These are phyloP conservation scores for Pimpla rufipes DNA, from an alignment of 2,888 invertebrate species.

Conservation along the genomic window DNA sequence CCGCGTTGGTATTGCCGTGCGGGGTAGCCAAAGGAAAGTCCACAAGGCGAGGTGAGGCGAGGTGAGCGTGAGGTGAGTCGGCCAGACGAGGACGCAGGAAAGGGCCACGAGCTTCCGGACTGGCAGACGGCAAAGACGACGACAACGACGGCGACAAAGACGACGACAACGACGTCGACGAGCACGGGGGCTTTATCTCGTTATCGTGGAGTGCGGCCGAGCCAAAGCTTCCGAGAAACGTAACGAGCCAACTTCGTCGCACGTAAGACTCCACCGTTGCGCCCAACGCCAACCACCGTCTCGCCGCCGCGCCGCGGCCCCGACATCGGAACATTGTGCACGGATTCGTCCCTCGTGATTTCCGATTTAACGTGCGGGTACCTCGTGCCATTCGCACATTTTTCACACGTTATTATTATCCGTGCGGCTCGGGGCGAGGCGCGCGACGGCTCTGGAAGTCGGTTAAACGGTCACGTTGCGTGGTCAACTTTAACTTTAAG, in stretches of 20 bases:
- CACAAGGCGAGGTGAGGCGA: slow-evolving; percentile 29
- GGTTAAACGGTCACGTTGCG: background rate
- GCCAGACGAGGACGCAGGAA: slow-evolving; percentile 23
- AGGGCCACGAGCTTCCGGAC: slow-evolving; percentile 63
- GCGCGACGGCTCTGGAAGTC: background rate
- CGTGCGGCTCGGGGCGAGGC: background rate
- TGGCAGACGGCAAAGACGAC: slow-evolving; percentile 70
- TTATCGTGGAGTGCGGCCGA: slow-evolving; percentile 73
- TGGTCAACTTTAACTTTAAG: background rate
- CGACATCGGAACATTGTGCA: slow-evolving; percentile 25
- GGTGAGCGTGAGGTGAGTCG: slow-evolving; percentile 22
- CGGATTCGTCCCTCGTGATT: slow-evolving; percentile 61
- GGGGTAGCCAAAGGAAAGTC: slow-evolving; percentile 47
- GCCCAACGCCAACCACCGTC: background rate
- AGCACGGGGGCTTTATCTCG: slow-evolving; percentile 71
- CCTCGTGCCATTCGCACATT: slow-evolving; percentile 31
- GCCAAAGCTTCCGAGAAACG: slow-evolving; percentile 72
- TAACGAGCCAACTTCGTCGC: slow-evolving; percentile 75
- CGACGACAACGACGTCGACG: slow-evolving; percentile 55
- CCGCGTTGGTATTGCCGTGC: slow-evolving; percentile 50
- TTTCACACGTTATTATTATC: slow-evolving; percentile 12
- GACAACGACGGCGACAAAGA: slow-evolving; percentile 48
- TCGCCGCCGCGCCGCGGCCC: slow-evolving; percentile 20
- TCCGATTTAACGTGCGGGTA: slow-evolving; percentile 38
- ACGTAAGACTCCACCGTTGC: slow-evolving; percentile 66